Conservation (phyloP, 2,113 vertebrate species). For the Eonycteris spelaea region DNA sequence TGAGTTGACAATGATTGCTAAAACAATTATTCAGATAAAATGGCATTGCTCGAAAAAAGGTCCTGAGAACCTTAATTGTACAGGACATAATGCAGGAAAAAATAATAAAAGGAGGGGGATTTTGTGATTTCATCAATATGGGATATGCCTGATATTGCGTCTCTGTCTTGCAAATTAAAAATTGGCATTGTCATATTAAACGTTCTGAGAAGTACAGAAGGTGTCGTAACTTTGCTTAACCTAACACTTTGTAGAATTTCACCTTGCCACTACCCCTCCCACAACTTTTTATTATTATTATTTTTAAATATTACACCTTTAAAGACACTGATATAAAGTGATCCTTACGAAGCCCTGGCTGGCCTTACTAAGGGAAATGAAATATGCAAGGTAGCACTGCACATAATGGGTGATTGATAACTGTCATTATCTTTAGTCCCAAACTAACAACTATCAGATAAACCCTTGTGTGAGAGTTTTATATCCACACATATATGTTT, state of each 20-base stretch:
- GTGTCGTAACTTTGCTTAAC: background rate
- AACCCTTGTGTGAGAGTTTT: background rate
- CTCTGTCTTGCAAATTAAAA: background rate
- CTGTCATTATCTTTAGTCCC: conserved; percentile 27
- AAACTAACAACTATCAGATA: conserved; percentile 55
- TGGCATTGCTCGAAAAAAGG: background rate
- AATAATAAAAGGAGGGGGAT: rapidly evolving
- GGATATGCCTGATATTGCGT: background rate
- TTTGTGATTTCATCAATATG: background rate
- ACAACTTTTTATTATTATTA: background rate
- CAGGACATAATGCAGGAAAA: background rate
- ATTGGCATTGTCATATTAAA: background rate
- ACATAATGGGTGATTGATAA: background rate
- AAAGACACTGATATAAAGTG: background rate
- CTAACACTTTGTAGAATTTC: background rate
- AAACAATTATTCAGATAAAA: background rate
- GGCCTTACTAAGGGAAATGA: background rate
- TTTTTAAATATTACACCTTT: background rate
- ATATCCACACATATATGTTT: background rate
- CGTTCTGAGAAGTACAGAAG: background rate
- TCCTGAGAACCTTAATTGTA: background rate
- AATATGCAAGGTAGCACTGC: background rate
- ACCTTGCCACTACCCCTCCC: background rate
- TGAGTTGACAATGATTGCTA: background rate
- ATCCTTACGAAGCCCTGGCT: background rate